phyloP scores from a whole-genome alignment of 2,888 invertebrate genomes.

The Monochamus alternatus region DNA sequence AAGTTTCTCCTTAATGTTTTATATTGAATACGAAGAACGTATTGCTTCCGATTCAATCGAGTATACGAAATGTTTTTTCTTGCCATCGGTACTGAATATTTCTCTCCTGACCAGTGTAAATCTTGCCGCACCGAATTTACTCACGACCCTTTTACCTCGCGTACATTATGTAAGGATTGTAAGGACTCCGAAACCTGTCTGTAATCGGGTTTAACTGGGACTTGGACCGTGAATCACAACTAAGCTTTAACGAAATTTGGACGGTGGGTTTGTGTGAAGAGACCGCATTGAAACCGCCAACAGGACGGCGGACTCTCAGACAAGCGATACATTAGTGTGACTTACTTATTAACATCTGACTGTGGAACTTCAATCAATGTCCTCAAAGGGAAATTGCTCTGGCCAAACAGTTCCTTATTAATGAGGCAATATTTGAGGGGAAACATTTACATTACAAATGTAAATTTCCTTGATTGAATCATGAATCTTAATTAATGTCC shows the following conservation, averaged over 20 bases:
- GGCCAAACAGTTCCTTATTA: constrained; percentile 53
- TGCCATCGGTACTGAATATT: neutral
- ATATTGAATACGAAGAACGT: too few species aligned
- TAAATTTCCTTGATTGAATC: constrained; percentile 48
- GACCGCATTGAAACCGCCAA: constrained; percentile 53
- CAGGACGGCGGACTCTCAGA: constrained; percentile 49
- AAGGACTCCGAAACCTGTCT: constrained; percentile 54
- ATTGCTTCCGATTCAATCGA: too few species aligned
- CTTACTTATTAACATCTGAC: constrained; percentile 60
- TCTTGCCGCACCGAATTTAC: constrained; percentile 35
- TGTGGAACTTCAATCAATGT: constrained; percentile 58
- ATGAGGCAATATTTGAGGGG: constrained; percentile 52
- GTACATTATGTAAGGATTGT: constrained; percentile 56
- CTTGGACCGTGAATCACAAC: constrained; percentile 60
- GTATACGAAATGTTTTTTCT: neutral
- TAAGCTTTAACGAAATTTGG: constrained; percentile 56
- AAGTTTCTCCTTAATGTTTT: too few species aligned
- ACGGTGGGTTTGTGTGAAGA: constrained; percentile 47
- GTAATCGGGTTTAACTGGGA: constrained; percentile 58
- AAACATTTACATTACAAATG: constrained; percentile 47
- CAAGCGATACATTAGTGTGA: constrained; percentile 59
- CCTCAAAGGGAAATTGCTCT: constrained; percentile 59
- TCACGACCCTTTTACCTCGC: constrained; percentile 61
- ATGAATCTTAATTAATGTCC: constrained; percentile 42
- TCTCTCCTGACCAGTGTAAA: constrained; percentile 9